Percentiles rank a stretch among this genome's conserved stretches.
These are phyloP conservation scores for Drosophila pseudoobscura DNA, from an alignment of 1,140 invertebrate genomes.

Conservation along the genomic window DNA sequence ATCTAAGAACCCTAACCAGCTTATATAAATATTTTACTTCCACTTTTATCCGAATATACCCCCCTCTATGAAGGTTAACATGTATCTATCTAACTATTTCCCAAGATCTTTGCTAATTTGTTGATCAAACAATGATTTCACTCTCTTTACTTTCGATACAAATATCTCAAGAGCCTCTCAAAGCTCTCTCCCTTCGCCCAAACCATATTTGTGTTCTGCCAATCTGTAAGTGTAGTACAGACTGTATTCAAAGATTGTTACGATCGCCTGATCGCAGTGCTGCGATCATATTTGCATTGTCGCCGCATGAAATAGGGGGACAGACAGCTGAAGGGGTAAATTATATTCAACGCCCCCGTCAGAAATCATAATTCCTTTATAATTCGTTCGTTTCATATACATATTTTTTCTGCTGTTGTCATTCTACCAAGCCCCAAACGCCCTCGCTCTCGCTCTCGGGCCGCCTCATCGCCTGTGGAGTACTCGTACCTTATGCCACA, in stretches of 20 bases:
- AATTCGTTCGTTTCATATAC: conserved; percentile 43
- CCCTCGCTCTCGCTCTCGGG: conserved; percentile 23
- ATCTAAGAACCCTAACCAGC: too few relatives aligned
- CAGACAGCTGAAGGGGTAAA: conserved; percentile 5
- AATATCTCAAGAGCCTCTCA: too few relatives aligned
- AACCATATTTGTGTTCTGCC: too few relatives aligned
- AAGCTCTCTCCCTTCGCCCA: too few relatives aligned
- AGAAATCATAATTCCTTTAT: conserved; percentile 69
- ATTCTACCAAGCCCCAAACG: conserved; percentile 51
- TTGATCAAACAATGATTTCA: background rate
- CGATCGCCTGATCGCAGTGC: background rate
- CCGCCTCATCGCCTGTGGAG: background rate
- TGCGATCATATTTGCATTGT: conserved; percentile 18
- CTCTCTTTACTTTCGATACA: too few relatives aligned
- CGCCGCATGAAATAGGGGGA: background rate
- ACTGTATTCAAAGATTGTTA: background rate
- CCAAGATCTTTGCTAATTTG: conserved; percentile 2
- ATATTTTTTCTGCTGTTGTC: conserved; percentile 56
- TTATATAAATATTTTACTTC: too few relatives aligned
- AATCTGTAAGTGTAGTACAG: too few relatives aligned
- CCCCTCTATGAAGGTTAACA: too few relatives aligned
- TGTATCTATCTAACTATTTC: background rate
- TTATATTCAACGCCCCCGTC: conserved; percentile 66
- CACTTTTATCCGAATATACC: too few relatives aligned
- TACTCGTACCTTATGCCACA: conserved; percentile 10